Evolutionary conservation across 2,797 vertebrate species (phyloP), one percentile per base, ranked within the genome.

Genomic region (Periophthalmus magnuspinnatus): DNA sequence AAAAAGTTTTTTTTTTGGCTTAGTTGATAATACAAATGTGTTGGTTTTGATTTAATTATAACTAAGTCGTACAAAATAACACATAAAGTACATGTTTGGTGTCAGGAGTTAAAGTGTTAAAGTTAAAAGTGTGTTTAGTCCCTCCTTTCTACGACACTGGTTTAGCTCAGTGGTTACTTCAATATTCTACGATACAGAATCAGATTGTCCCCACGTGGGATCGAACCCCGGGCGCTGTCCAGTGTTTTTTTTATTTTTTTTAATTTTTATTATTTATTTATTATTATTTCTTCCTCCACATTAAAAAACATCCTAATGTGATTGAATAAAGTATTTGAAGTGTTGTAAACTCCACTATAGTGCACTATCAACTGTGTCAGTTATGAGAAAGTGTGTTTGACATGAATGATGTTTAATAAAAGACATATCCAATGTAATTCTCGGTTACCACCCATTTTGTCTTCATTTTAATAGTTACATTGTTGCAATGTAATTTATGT

Each of bases 401-500:
- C 61, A 71, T 76, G 56, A 70, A 72, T 76, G 6, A 58, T 65
- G 28, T 34, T 86, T 79, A 69, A 82, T 77, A 70, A 88, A 88
- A 89, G 73, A 88, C 79, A 81, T 76, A 80, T 78, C 85, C 72
- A 76, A 85, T 75, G 65, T 65, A 67, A 80, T 72, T 64, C 38
- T 47, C 7, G 69, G 36, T 80, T 68, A 61, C 67, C 56, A 69
- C 65, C 59, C n/a, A 16, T 16, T n/a, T n/a, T n/a, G n/a, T n/a
- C n/a, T n/a, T n/a, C n/a, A n/a, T n/a, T 74, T 74, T 34, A 67
- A 78, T 79, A 79, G 78, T 86, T 84, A 88, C 88, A 90, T 90
- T 86, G 86, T 83, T 88, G 83, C 85, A 89, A 90, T 89, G 88
- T 68, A 86, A 81, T 78, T 73, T 76, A 61, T 71, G 72, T 87